Evolutionary conservation across 2,113 vertebrate species (phyloP).

Genomic region (Gobius niger): DNA sequence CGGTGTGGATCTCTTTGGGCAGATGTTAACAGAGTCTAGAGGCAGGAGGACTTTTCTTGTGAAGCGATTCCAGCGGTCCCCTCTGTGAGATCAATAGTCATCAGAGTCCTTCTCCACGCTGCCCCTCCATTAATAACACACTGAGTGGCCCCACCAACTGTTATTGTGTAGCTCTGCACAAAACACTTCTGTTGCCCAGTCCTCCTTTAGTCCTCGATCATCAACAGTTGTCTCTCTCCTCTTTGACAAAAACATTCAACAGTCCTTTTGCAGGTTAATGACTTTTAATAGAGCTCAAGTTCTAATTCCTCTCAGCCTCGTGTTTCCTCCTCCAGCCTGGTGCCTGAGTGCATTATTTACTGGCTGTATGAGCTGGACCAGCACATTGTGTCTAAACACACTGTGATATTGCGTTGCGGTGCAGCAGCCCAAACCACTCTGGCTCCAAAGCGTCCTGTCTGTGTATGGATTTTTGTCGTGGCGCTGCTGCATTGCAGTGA

Average conservation of each 20-base stretch:
- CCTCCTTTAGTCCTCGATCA: not conserved
- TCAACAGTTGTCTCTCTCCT: not conserved
- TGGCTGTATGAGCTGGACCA: not conserved
- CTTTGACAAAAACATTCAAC: not conserved
- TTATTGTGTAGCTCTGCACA: conserved; percentile 51
- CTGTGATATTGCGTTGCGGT: not conserved
- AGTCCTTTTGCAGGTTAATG: not conserved
- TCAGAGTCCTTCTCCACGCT: conserved; percentile 54
- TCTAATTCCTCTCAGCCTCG: not conserved
- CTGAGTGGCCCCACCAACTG: conserved; percentile 56
- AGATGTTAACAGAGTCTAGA: conserved; percentile 29
- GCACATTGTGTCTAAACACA: conserved; percentile 4
- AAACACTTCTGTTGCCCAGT: conserved; percentile 10
- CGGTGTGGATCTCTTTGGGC: conserved; percentile 21
- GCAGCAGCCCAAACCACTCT: conserved; percentile 24
- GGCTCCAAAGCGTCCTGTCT: conserved; percentile 22
- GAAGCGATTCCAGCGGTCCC: conserved; percentile 42
- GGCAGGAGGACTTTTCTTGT: conserved; percentile 32
- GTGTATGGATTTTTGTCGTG: conserved; percentile 35
- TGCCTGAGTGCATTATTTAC: not conserved
- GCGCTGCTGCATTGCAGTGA: conserved; percentile 56
- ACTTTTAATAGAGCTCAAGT: not conserved
- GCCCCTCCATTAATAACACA: conserved; percentile 60
- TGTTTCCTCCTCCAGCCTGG: not conserved
- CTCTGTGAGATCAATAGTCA: conserved; percentile 62